phyloP scores from a whole-genome alignment of 2,113 vertebrate genomes.

The Buteo buteo region DNA sequence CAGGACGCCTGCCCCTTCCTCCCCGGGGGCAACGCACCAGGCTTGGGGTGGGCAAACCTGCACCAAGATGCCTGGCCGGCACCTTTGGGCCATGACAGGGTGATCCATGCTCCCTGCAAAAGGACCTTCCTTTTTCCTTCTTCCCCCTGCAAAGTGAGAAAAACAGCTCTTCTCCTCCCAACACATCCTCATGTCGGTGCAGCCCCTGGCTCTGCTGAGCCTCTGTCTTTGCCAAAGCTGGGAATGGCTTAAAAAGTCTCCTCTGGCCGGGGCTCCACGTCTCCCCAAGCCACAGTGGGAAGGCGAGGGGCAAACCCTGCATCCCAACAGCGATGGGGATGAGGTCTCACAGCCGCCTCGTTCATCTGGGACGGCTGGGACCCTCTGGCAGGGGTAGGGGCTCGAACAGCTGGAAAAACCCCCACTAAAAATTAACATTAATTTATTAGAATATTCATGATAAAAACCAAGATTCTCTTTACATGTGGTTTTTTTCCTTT shows the following conservation, averaged over 20 bases:
- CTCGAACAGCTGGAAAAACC: neutral
- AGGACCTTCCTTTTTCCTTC: neutral
- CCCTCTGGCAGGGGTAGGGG: accelerated
- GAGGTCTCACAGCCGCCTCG: accelerated
- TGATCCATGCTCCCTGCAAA: neutral
- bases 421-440: constrained; percentile 74
- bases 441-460: constrained; percentile 81
- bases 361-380: accelerated
- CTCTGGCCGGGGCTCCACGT: accelerated
- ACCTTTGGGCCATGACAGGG: accelerated
- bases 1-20: neutral
- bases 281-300: neutral
- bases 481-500: constrained; percentile 11
- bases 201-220: neutral
- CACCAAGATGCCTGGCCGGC: accelerated
- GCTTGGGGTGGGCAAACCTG: neutral
- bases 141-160: accelerated
- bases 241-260: neutral
- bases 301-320: neutral
- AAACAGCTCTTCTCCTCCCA: neutral
- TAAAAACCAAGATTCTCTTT: constrained; percentile 76
- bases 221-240: neutral
- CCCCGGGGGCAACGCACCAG: accelerated
- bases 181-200: accelerated
- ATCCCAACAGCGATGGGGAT: accelerated